Evolutionary conservation across 1,140 invertebrate genomes (phyloP).

Genomic region (Zaprionus africanus): DNA sequence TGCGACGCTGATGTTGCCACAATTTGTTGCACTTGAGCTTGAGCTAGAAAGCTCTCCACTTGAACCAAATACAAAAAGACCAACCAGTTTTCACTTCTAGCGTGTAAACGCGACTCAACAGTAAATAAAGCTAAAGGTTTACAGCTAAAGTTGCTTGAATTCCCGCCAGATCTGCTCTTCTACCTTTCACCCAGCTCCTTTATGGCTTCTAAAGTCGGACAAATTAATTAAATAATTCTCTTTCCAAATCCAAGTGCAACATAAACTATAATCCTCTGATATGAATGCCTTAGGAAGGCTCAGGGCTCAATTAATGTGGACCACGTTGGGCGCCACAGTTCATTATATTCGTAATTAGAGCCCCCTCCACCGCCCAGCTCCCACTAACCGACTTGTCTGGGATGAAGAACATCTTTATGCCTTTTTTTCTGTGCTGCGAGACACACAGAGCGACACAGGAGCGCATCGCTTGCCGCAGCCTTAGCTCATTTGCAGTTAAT

Average conservation of each 20-base stretch:
- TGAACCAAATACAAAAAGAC: neutral
- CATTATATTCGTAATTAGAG: constrained; percentile 30
- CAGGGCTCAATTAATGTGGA: neutral
- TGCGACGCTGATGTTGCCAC: constrained; percentile 2
- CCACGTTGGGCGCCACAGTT: constrained; percentile 14
- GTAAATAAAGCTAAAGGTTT: neutral
- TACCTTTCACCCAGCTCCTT: too few relatives aligned
- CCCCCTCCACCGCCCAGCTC: too few relatives aligned
- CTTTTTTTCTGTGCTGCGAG: neutral
- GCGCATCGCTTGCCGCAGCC: constrained; percentile 15
- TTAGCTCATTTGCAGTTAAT: constrained; percentile 69
- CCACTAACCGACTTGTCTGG: too few relatives aligned
- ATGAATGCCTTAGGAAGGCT: neutral
- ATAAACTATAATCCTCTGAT: neutral
- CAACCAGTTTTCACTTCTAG: neutral
- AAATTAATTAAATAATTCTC: too few relatives aligned
- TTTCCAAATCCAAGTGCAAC: neutral
- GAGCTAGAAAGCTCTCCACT: constrained; percentile 11
- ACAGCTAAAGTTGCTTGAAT: neutral
- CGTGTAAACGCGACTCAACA: neutral
- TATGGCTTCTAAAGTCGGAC: too few relatives aligned
- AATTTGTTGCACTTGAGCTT: constrained; percentile 51
- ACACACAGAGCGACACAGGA: neutral
- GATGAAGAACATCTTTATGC: neutral
- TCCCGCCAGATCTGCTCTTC: too few relatives aligned